Evolutionary conservation across 2,113 vertebrate species (phyloP).

Genomic region (Phylloscopus trochilus): DNA sequence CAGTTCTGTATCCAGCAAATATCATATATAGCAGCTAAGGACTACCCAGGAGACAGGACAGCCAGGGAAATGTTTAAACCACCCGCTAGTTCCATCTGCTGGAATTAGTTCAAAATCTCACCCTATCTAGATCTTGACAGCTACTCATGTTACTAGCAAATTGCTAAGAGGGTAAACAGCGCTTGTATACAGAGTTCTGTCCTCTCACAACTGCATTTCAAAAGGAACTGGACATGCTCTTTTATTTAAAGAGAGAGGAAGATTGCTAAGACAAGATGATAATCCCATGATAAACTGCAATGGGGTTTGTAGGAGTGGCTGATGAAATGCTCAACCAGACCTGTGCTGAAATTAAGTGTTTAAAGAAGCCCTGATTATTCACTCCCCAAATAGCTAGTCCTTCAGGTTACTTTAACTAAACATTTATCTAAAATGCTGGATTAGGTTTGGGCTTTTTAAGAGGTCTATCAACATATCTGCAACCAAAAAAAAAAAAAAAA

Average conservation of each 20-base stretch:
- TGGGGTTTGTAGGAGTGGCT: neutral
- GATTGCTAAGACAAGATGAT: neutral
- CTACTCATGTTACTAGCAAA: conserved; percentile 2
- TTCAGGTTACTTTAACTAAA: neutral
- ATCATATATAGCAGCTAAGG: neutral
- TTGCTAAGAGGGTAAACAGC: conserved; percentile 1
- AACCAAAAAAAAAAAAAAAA: neutral
- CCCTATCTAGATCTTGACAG: neutral
- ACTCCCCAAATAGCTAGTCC: neutral
- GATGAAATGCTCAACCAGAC: neutral
- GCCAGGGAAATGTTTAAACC: neutral
- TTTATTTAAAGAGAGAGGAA: neutral
- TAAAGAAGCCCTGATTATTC: neutral
- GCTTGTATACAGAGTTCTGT: neutral
- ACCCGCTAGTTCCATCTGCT: conserved; percentile 38
- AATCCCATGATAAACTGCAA: neutral
- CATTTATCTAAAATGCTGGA: neutral
- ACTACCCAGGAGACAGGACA: neutral
- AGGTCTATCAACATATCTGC: neutral
- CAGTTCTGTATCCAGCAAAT: neutral
- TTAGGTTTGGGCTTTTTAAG: neutral
- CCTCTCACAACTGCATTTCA: neutral
- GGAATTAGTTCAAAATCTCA: conserved; percentile 51
- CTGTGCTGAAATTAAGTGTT: neutral
- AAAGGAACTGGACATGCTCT: neutral